Conservation (phyloP, 2,888 invertebrate genomes). For the Tachina fera region DNA sequence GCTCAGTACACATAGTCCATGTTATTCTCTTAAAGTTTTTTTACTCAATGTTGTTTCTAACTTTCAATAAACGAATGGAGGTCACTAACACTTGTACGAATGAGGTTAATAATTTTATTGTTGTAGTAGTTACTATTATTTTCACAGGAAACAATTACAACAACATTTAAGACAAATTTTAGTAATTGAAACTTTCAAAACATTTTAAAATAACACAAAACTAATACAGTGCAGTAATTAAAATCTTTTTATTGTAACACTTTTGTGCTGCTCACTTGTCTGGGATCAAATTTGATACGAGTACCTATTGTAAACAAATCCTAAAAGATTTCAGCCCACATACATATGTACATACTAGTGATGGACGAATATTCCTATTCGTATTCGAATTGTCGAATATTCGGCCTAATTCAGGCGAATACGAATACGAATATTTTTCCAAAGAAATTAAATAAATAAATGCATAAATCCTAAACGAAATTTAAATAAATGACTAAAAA, state of each 20-base stretch:
- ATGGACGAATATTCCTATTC: no score
- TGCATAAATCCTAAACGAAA: no score
- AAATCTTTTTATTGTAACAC: background rate
- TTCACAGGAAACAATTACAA: conserved; percentile 42
- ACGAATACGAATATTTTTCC: no score
- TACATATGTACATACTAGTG: background rate
- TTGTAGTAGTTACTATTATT: conserved; percentile 33
- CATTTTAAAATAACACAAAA: no score
- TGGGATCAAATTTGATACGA: background rate
- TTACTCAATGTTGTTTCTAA: conserved; percentile 19
- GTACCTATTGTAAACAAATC: background rate
- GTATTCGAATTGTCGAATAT: no score
- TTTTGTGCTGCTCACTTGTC: background rate
- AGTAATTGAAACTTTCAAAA: background rate
- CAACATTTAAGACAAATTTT: background rate
- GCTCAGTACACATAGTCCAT: background rate
- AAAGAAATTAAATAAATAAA: no score
- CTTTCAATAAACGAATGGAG: conserved; percentile 33
- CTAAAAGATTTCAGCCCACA: background rate
- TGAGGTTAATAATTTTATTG: conserved; percentile 32
- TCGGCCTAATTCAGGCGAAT: no score
- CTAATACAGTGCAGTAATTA: no score
- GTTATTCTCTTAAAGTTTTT: conserved; percentile 40
- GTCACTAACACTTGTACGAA: conserved; percentile 41
- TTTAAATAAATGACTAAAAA: no score